Percentiles rank a stretch among this genome's conserved stretches.
Evolutionary conservation across 2,113 vertebrate genomes (phyloP).

Genomic region (Cololabis saira): DNA sequence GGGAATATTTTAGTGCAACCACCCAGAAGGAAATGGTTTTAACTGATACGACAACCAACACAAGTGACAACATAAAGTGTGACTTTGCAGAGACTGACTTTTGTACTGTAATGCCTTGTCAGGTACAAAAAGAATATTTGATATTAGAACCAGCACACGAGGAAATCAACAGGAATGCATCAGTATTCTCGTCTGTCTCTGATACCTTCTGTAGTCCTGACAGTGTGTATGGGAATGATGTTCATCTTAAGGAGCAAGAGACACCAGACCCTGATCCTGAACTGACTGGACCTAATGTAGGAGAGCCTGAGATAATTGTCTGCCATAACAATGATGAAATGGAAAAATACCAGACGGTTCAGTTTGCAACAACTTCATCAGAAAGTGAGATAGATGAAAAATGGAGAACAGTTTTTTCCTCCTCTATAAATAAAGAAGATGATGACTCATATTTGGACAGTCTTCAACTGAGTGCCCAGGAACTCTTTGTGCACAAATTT

Average conservation of each 20-base stretch:
- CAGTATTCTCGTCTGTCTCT: constrained; percentile 74
- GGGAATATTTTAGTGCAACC: constrained; percentile 39
- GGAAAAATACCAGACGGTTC: constrained; percentile 74
- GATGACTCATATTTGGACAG: constrained; percentile 83
- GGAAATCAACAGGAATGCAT: constrained; percentile 78
- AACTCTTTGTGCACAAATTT: constrained; percentile 81
- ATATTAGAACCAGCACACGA: constrained; percentile 57
- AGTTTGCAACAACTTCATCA: constrained; percentile 76
- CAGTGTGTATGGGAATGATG: constrained; percentile 78
- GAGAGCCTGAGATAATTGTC: constrained; percentile 18
- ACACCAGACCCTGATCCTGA: constrained; percentile 47
- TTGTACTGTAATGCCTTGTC: constrained; percentile 26
- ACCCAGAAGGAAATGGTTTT: constrained; percentile 33
- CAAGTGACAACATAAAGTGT: constrained; percentile 22
- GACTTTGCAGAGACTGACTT: constrained; percentile 23
- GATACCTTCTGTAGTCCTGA: constrained; percentile 79
- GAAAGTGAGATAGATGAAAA: constrained; percentile 81
- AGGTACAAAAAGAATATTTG: constrained; percentile 59
- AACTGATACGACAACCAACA: constrained; percentile 29
- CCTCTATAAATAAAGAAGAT: constrained; percentile 84
- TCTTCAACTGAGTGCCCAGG: constrained; percentile 80
- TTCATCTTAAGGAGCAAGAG: constrained; percentile 58
- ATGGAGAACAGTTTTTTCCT: constrained; percentile 84
- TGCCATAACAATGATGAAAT: constrained; percentile 71
- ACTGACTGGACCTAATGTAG: constrained; percentile 3